Conservation (phyloP, 2,888 invertebrate species). For the Clistopyga incitator region DNA sequence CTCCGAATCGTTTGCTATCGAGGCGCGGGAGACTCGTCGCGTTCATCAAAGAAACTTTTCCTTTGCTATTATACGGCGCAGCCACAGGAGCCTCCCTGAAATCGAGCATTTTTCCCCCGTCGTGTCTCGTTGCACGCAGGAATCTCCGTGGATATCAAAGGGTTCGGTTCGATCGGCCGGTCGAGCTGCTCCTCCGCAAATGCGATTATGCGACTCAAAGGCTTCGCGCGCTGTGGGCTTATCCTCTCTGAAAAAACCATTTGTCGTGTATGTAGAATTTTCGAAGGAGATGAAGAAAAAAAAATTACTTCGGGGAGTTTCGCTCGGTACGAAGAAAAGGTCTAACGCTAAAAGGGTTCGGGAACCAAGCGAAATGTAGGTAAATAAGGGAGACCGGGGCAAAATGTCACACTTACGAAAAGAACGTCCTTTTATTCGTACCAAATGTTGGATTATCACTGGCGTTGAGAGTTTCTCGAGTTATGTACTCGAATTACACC, state of each 20-base stretch:
- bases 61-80: slow-evolving; percentile 64
- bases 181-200: slow-evolving; percentile 60
- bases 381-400: too few species aligned
- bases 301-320: slow-evolving; percentile 50
- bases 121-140: slow-evolving; percentile 23
- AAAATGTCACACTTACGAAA: too few species aligned
- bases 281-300: slow-evolving; percentile 29
- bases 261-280: slow-evolving; percentile 1
- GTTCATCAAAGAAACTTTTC: slow-evolving; percentile 78
- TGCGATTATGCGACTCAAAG: slow-evolving; percentile 74
- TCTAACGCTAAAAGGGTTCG: slow-evolving; percentile 51
- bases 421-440: too few species aligned
- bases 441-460: not conserved
- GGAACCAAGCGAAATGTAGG: too few species aligned
- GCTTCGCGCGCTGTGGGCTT: slow-evolving; percentile 60
- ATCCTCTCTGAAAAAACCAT: slow-evolving; percentile 22
- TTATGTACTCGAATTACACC: too few species aligned
- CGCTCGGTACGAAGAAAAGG: slow-evolving; percentile 44
- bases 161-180: slow-evolving; percentile 63
- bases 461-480: not conserved
- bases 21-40: slow-evolving; percentile 51
- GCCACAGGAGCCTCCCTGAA: slow-evolving; percentile 69
- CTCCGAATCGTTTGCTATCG: slow-evolving; percentile 55
- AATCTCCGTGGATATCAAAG: slow-evolving; percentile 64
- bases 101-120: slow-evolving; percentile 47